These are phyloP conservation scores for Rhizoglyphus robini DNA, from an alignment of 1,140 invertebrate species.

Conservation along the genomic window DNA sequence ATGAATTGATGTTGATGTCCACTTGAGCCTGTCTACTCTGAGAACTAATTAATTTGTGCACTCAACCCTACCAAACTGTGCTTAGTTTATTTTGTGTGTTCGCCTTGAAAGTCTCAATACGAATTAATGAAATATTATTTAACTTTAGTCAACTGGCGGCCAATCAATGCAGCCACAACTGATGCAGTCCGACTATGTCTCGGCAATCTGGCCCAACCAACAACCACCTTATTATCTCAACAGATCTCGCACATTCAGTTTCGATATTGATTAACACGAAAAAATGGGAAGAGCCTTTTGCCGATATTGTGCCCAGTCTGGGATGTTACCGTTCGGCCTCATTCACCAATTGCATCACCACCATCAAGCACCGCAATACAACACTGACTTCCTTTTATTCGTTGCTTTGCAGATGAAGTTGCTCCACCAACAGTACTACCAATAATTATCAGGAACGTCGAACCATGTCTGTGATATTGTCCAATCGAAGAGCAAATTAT, in stretches of 20 bases:
- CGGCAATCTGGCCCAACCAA: not conserved
- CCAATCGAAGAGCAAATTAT: not conserved
- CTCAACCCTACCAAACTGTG: too few relatives aligned
- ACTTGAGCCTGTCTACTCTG: too few relatives aligned
- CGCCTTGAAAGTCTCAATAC: not conserved
- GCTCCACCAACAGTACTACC: not conserved
- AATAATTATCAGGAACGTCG: not conserved
- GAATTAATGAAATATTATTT: too few relatives aligned
- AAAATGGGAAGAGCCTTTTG: not conserved
- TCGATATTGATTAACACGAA: not conserved
- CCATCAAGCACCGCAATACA: not conserved
- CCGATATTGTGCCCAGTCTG: not conserved
- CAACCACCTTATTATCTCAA: too few relatives aligned
- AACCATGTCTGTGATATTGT: not conserved
- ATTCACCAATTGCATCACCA: not conserved
- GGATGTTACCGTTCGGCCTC: not conserved
- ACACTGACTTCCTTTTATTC: not conserved
- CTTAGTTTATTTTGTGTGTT: not conserved
- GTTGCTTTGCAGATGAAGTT: too few relatives aligned
- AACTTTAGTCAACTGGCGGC: slow-evolving; percentile 6
- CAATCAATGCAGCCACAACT: not conserved
- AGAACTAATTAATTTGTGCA: too few relatives aligned
- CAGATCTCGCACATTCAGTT: not conserved
- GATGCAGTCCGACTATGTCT: not conserved
- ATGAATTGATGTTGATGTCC: too few relatives aligned